phyloP scores from a whole-genome alignment of 2,888 invertebrate genomes.

The Drosophila stalkeri region DNA sequence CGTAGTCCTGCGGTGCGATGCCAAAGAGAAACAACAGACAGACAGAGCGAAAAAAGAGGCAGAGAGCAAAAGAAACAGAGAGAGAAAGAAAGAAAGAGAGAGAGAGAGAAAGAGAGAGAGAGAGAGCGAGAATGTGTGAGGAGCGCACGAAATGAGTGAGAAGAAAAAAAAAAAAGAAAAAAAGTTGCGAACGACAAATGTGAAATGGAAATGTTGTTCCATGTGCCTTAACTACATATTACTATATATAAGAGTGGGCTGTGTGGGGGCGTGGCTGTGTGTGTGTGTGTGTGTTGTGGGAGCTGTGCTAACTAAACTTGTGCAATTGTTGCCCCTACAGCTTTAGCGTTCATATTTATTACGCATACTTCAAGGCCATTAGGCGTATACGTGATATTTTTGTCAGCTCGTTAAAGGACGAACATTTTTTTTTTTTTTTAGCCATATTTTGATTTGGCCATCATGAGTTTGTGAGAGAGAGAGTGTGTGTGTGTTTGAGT shows the following conservation, averaged over 20 bases:
- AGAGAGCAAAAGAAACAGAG: slow-evolving; percentile 13
- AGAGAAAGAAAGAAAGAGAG: slow-evolving; percentile 9
- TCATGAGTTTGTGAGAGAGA: neutral
- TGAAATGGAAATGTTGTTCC: slow-evolving; percentile 64
- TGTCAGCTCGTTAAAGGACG: neutral
- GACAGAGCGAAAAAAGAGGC: slow-evolving; percentile 10
- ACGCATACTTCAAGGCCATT: slow-evolving; percentile 60
- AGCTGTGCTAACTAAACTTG: slow-evolving; percentile 30
- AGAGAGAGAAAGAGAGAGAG: slow-evolving; percentile 24
- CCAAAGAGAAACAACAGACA: slow-evolving; percentile 23
- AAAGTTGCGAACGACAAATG: slow-evolving; percentile 58
- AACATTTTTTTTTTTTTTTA: slow-evolving; percentile 31
- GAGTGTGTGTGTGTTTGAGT: neutral
- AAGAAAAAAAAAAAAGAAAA: slow-evolving; percentile 34
- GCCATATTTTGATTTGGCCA: slow-evolving; percentile 7
- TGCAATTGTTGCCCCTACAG: slow-evolving; percentile 49
- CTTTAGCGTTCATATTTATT: slow-evolving; percentile 48
- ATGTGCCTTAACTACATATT: slow-evolving; percentile 52
- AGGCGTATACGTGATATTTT: slow-evolving; percentile 73
- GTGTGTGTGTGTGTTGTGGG: slow-evolving; percentile 20
- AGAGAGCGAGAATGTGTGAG: slow-evolving; percentile 61
- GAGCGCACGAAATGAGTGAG: slow-evolving; percentile 74
- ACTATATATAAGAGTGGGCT: slow-evolving; percentile 8
- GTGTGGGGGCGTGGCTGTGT: slow-evolving; percentile 18
- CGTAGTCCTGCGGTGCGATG: slow-evolving; percentile 88